These are phyloP conservation scores for Melitaea athalia DNA, from an alignment of 2,888 invertebrate genomes.

Conservation along the genomic window DNA sequence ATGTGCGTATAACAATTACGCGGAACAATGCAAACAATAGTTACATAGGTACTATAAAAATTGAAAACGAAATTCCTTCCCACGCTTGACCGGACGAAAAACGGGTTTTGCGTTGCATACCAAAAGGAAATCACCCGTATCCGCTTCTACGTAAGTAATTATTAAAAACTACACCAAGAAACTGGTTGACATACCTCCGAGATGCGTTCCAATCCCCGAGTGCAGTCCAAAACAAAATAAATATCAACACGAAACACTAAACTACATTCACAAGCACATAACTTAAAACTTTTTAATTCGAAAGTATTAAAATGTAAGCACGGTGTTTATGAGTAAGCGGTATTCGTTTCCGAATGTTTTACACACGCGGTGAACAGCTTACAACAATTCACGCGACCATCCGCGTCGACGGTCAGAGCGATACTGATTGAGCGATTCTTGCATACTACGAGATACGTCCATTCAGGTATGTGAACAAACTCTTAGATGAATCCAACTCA, in stretches of 20 bases:
- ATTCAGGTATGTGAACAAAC: constrained; percentile 79
- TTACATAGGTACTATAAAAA: constrained; percentile 42
- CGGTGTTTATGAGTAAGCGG: constrained; percentile 20
- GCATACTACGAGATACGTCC: constrained; percentile 76
- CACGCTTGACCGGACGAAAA: constrained; percentile 75
- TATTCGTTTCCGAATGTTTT: constrained; percentile 42
- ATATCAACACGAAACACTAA: constrained; percentile 47
- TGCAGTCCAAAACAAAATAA: constrained; percentile 40
- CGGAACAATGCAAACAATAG: constrained; percentile 35
- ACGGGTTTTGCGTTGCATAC: constrained; percentile 71
- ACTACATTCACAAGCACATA: constrained; percentile 61
- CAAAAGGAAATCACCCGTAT: constrained; percentile 70
- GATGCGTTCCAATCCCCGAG: constrained; percentile 13
- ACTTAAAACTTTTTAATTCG: constrained; percentile 63
- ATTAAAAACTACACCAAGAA: constrained; percentile 50
- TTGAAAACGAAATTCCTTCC: constrained; percentile 70
- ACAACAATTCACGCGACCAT: constrained; percentile 42
- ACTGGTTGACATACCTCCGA: constrained; percentile 57
- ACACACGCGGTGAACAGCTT: constrained; percentile 61
- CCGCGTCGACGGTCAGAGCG: constrained; percentile 46
- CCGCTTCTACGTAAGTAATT: constrained; percentile 57
- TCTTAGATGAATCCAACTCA: constrained; percentile 53
- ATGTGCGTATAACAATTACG: neutral
- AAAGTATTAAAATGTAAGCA: constrained; percentile 61
- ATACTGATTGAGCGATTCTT: constrained; percentile 69